A percentile compares a stretch with the other conserved stretches of the same genome.
Evolutionary conservation across 2,113 vertebrate species (phyloP).

Genomic region (Bos javanicus): DNA sequence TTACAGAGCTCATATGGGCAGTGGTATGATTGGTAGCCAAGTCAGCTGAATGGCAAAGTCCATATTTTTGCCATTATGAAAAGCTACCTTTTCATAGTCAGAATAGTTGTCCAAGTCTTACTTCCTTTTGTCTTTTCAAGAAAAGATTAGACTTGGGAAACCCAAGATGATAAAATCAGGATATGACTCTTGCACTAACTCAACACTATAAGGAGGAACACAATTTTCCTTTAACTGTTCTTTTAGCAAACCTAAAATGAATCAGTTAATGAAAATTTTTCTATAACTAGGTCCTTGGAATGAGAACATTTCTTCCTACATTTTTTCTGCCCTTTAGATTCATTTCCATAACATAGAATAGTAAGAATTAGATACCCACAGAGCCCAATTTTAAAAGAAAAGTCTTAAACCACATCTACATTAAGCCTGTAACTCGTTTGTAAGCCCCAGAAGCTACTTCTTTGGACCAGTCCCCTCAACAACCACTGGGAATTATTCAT

Average conservation of each 20-base stretch:
- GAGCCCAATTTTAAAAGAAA: slow-evolving; percentile 50
- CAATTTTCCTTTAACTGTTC: not conserved
- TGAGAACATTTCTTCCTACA: slow-evolving; percentile 47
- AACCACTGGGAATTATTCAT: slow-evolving; percentile 45
- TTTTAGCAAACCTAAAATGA: slow-evolving; percentile 17
- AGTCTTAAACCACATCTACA: slow-evolving; percentile 35
- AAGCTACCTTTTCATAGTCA: not conserved
- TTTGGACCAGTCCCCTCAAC: slow-evolving; percentile 12
- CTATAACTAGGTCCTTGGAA: not conserved
- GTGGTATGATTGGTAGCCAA: not conserved
- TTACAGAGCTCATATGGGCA: not conserved
- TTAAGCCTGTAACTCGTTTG: slow-evolving; percentile 23
- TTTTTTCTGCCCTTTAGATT: slow-evolving; percentile 55
- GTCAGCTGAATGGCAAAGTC: not conserved
- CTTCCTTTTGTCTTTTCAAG: not conserved
- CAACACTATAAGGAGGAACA: not conserved
- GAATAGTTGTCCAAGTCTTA: not conserved
- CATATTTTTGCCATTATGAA: not conserved
- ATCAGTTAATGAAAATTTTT: slow-evolving; percentile 21
- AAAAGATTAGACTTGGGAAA: not conserved
- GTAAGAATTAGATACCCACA: slow-evolving; percentile 36
- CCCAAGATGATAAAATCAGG: not conserved
- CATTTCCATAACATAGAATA: slow-evolving; percentile 60
- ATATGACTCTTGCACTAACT: not conserved
- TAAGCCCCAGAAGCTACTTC: slow-evolving; percentile 26